These are phyloP conservation scores for Isurus oxyrinchus DNA, from an alignment of 2,113 vertebrate species.

Conservation along the genomic window DNA sequence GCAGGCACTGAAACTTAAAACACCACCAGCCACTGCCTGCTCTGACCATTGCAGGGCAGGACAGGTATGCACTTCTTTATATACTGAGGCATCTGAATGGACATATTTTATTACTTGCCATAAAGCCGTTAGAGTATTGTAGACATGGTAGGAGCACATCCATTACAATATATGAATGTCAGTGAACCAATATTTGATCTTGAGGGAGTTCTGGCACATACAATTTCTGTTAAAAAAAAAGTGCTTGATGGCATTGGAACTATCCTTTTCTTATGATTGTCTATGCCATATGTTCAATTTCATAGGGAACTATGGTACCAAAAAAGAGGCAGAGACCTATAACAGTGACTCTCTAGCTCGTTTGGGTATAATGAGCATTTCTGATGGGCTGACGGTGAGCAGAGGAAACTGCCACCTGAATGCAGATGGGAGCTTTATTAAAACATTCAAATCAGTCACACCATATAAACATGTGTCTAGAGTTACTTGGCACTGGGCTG, in stretches of 20 bases:
- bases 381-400: neutral
- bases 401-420: neutral
- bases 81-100: neutral
- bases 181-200: neutral
- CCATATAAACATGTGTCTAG: neutral
- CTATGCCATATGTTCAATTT: neutral
- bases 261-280: neutral
- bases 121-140: neutral
- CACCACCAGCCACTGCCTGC: conserved; percentile 44
- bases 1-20: conserved; percentile 32
- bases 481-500: neutral
- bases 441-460: neutral
- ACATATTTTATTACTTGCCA: neutral
- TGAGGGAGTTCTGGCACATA: neutral
- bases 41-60: conserved; percentile 59
- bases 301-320: neutral
- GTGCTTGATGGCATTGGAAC: neutral
- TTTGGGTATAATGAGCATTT: neutral
- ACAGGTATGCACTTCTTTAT: conserved; percentile 58
- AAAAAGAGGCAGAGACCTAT: neutral
- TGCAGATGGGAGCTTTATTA: neutral
- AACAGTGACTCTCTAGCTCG: neutral
- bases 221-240: neutral
- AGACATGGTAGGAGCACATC: neutral
- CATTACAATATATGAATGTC: neutral